Evolutionary conservation across 1,140 invertebrate genomes (phyloP), one percentile per base, ranked within the genome.

Genomic region (Sinella curviseta): DNA sequence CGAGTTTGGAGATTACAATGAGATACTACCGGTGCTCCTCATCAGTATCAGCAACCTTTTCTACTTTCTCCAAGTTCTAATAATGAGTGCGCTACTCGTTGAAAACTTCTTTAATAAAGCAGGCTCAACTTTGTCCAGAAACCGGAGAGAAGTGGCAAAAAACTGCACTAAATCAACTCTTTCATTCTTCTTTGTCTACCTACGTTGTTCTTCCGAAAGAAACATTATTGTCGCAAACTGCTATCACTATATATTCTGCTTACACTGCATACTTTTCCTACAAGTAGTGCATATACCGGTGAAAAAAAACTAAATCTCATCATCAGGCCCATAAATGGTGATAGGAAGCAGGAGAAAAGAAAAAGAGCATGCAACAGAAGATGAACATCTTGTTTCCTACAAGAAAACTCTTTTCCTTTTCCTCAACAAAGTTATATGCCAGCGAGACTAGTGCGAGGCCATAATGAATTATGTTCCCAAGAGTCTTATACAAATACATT

Each of bases 61-160:
- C 8, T 8, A 20, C 39, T 48, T 65, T 65, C 31, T 70, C 65
- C 12, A 60, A 60, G 28, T 70, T 70, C 31, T 26, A 70, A 70
- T 70, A 70, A 30, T 70, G 55, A 70, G 31, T 70, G 31, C 24
- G 24, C 4, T 3, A 70, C 31, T 12, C 28, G 65, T 2, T 33
- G 31, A 30, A 70, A 70, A 70, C 28, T 70, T 70, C 28, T 70
- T 70, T 70, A 70, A 70, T 70, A 70, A 70, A 70, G 65, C 3
- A 24, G 12, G 24, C 24, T 3, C 65, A 70, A 70, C 65, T 24
- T 70, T 70, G 31, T 48, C 39, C 20, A 12, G 39, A 20, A 12
- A 12, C 8, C 39, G 39, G 39, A 20, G 65, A 70, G 31, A 8
- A 70, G 28, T 70, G 65, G 65, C 26, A 70, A 70, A 70, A 70